These are phyloP conservation scores for Mesodorylaimus sp. DNA, from an alignment of 2,888 invertebrate species.

Conservation along the genomic window DNA sequence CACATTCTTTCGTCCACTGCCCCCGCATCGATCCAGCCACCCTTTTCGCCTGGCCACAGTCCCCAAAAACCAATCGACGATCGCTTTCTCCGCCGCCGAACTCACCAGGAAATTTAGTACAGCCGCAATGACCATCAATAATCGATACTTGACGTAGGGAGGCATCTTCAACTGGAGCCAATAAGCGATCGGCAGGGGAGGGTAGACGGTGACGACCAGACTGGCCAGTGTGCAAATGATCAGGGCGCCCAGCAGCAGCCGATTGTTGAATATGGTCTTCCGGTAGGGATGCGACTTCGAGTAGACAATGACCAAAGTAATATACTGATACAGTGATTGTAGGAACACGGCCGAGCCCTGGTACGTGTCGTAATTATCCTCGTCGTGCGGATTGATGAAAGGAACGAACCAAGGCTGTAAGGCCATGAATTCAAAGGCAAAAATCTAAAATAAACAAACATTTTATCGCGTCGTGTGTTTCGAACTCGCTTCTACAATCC, in stretches of 20 bases:
- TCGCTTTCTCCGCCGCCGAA: not conserved
- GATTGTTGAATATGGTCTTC: constrained; percentile 45
- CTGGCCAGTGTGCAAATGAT: constrained; percentile 8
- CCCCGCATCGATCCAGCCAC: no score
- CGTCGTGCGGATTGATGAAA: constrained; percentile 37
- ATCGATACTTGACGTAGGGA: constrained; percentile 5
- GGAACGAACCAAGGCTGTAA: constrained; percentile 24
- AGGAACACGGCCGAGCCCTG: constrained; percentile 60
- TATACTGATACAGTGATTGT: constrained; percentile 56
- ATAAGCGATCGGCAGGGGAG: constrained; percentile 22
- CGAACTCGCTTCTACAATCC: no score
- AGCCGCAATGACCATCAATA: constrained; percentile 6
- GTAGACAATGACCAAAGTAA: constrained; percentile 55
- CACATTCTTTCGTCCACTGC: no score
- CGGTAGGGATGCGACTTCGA: constrained; percentile 60
- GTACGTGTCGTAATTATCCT: constrained; percentile 47
- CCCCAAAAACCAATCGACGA: constrained; percentile 8
- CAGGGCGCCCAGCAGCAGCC: constrained; percentile 16
- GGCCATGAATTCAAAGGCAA: constrained; percentile 20
- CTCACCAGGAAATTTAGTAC: constrained; percentile 6
- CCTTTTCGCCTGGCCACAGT: no score
- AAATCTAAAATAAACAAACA: no score
- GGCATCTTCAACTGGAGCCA: constrained; percentile 19
- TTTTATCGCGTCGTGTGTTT: no score
- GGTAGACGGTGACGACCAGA: constrained; percentile 27